A percentile compares a stretch with the other conserved stretches of the same genome.
phyloP scores from a whole-genome alignment of 1,140 invertebrate species.

The Homalodisca vitripennis region DNA sequence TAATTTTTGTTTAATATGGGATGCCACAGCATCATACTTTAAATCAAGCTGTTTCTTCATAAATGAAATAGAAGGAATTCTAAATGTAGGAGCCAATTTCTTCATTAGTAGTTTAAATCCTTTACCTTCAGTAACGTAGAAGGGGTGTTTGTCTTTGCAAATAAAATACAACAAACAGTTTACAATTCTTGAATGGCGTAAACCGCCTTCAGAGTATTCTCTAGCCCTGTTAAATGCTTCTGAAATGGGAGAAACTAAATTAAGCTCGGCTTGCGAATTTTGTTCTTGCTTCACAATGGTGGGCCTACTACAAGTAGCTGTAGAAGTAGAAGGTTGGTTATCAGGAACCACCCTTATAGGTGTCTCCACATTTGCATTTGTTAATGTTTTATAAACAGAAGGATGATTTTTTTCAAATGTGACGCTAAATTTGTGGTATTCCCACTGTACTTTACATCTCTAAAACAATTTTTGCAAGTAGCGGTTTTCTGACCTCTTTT shows the following conservation, averaged over 20 bases:
- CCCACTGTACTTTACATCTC: conserved; percentile 18
- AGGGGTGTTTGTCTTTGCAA: no score
- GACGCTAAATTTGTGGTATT: conserved; percentile 17
- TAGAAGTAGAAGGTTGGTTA: neutral
- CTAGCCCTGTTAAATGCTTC: neutral
- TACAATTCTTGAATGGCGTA: neutral
- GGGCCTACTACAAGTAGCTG: neutral
- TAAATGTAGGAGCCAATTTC: no score
- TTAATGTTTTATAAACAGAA: neutral
- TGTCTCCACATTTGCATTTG: no score
- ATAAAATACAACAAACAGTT: neutral
- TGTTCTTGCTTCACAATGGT: neutral
- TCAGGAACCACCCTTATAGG: neutral
- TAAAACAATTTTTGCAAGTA: conserved; percentile 10
- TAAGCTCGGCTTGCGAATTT: neutral
- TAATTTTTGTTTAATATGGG: no score
- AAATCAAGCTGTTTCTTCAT: no score
- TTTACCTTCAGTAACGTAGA: no score
- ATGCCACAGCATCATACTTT: no score
- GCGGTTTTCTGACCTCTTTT: conserved; percentile 2
- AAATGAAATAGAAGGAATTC: no score
- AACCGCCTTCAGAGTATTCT: conserved; percentile 1
- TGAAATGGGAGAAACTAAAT: conserved; percentile 4
- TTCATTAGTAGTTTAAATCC: no score
- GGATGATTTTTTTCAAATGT: conserved; percentile 19